A percentile compares a stretch with the other conserved stretches of the same genome.
phyloP scores from a whole-genome alignment of 2,113 vertebrate genomes.

The Anthoscopus minutus region DNA sequence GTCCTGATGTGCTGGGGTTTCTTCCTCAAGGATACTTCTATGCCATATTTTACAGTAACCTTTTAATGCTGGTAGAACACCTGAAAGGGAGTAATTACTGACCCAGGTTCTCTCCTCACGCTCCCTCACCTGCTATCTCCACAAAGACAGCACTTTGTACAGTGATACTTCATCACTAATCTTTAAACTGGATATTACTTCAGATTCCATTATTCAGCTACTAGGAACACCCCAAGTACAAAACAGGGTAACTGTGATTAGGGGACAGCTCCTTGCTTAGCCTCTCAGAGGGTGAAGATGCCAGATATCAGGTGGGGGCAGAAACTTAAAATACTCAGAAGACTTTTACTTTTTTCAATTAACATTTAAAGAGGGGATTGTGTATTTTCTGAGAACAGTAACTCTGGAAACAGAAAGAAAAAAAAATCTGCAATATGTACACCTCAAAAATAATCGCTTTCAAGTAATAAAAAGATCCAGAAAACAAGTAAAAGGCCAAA shows the following conservation, averaged over 20 bases:
- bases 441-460: not conserved
- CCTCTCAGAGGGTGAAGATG: not conserved
- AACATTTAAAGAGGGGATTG: not conserved
- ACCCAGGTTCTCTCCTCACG: not conserved
- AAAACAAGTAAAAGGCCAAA: not conserved
- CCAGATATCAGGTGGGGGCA: not conserved
- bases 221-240: not conserved
- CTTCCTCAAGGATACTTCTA: not conserved
- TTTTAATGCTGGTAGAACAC: fast-evolving
- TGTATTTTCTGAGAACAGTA: not conserved
- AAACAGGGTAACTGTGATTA: not conserved
- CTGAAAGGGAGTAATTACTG: not conserved
- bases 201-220: not conserved
- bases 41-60: not conserved
- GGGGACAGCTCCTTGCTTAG: not conserved
- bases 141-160: not conserved
- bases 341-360: not conserved
- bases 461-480: not conserved
- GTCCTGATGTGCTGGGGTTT: no score
- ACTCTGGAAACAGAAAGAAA: not conserved
- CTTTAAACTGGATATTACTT: not conserved
- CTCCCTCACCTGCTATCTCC: not conserved
- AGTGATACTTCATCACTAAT: not conserved
- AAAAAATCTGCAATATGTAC: not conserved
- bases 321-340: not conserved